Percentiles rank a stretch among this genome's conserved stretches.
Evolutionary conservation across 2,797 vertebrate species (phyloP).

Genomic region (Periophthalmus magnuspinnatus): DNA sequence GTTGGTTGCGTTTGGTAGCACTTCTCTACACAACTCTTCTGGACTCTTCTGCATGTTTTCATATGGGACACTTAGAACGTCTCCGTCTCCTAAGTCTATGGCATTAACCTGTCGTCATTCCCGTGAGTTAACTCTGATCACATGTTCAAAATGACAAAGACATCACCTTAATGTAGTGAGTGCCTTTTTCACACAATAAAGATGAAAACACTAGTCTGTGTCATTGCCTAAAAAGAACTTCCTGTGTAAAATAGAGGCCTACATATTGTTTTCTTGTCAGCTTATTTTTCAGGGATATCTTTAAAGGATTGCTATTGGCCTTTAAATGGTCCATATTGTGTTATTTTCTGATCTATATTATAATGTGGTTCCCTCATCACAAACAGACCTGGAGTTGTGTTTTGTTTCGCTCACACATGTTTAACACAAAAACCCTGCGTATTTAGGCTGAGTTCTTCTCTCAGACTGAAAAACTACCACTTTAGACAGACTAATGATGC

Average conservation of each 20-base stretch:
- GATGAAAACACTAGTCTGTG: slow-evolving; percentile 19
- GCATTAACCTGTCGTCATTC: slow-evolving; percentile 33
- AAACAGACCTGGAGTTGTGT: too few relatives aligned
- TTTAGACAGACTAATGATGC: too few relatives aligned
- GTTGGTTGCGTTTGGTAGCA: not conserved
- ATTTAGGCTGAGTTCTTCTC: too few relatives aligned
- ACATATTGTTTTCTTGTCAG: not conserved
- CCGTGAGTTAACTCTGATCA: slow-evolving; percentile 32
- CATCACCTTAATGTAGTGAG: slow-evolving; percentile 74
- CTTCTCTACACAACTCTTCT: slow-evolving; percentile 7
- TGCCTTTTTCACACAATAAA: slow-evolving; percentile 79
- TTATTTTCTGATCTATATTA: too few relatives aligned
- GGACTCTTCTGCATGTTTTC: slow-evolving; percentile 34
- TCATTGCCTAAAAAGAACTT: not conserved
- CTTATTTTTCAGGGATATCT: too few relatives aligned
- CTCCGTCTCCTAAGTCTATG: slow-evolving; percentile 21
- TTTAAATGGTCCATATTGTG: too few relatives aligned
- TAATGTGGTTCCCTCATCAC: too few relatives aligned
- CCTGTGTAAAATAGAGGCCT: too few relatives aligned
- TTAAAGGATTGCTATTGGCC: too few relatives aligned
- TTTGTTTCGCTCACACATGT: too few relatives aligned
- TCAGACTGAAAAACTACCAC: too few relatives aligned
- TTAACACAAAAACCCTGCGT: too few relatives aligned
- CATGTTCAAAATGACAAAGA: slow-evolving; percentile 55
- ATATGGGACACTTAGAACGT: slow-evolving; percentile 26